Base-by-base conservation (phyloP, 92 coral and sea anemone genomes). In the Zoanthus sansibaricus region DNA sequence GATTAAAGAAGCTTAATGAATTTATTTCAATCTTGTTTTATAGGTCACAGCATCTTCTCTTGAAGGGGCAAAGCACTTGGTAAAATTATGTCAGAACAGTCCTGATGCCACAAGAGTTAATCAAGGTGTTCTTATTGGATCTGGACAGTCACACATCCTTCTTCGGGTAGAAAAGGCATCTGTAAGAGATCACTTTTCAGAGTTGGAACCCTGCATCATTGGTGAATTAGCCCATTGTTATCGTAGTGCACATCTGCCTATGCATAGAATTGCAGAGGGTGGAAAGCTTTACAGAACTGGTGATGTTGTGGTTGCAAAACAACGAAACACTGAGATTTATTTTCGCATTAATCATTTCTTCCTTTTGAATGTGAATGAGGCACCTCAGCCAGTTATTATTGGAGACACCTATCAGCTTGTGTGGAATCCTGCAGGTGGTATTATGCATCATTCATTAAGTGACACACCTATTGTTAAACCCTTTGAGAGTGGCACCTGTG, bases 381-480 rank as follows among this genome's bases (percentile, higher is more conserved):
- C 15, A 9, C 87, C 86, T 69, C 79, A 86, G 62, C 87, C 83
- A 69, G 84, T 87, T 67, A 73, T 70, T 49, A 17, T 87, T 82
- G 93, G 93, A 49, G 93, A 90, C 82, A 73, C 78, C 72, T 90
- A 90, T 87, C 83, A 87, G 64, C 55, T 68, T 68, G 78, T 74
- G 79, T 74, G 86, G 82, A 59, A 90, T 87, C 84, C 82, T 82
- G 93, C 77, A 17, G 88, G 88, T 83, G 77, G 76, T 51, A n/a
- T 55, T 48, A 52, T 90, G 87, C 82, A 78, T 82, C 93, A 90
- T 56, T 88, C 90, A 75, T 37, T 87, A 32, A 87, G 93, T 82
- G 93, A 90, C 88, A 87, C 90, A 52, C 82, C 55, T 76, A 79
- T 73, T 87, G 90, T 90, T 15, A 82, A 90, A 82, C 90, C 93